phyloP scores from a whole-genome alignment of 2,113 vertebrate genomes.

The Sterna hirundo region DNA sequence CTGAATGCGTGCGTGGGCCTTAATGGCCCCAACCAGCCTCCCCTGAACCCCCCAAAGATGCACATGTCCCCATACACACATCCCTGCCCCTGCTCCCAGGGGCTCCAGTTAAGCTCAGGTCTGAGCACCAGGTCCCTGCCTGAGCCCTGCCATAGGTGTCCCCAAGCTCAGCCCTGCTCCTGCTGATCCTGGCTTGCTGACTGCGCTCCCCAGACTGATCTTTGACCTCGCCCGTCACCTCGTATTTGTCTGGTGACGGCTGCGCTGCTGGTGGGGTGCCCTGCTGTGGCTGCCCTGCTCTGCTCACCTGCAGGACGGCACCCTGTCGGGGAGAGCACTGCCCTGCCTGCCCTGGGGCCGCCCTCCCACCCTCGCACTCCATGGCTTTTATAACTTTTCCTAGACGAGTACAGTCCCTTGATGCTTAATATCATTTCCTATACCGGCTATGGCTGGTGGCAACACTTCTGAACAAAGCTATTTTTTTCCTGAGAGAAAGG shows the following conservation, averaged over 20 bases:
- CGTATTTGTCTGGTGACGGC: accelerated
- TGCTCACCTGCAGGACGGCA: not conserved
- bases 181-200: not conserved
- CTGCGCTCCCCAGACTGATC: not conserved
- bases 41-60: not conserved
- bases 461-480: not conserved
- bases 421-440: not conserved
- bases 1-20: not conserved
- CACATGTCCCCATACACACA: accelerated
- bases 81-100: not conserved
- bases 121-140: not conserved
- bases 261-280: not conserved
- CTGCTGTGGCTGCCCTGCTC: not conserved
- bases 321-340: not conserved
- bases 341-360: not conserved
- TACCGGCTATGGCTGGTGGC: not conserved
- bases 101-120: not conserved
- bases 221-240: not conserved
- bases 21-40: not conserved
- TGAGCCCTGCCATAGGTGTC: not conserved
- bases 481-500: not conserved
- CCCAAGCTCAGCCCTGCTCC: not conserved
- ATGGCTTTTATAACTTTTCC: not conserved
- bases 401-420: not conserved
- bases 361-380: not conserved